Base-by-base conservation (phyloP, 2,888 invertebrate species). In the Heliconius charithonia region DNA sequence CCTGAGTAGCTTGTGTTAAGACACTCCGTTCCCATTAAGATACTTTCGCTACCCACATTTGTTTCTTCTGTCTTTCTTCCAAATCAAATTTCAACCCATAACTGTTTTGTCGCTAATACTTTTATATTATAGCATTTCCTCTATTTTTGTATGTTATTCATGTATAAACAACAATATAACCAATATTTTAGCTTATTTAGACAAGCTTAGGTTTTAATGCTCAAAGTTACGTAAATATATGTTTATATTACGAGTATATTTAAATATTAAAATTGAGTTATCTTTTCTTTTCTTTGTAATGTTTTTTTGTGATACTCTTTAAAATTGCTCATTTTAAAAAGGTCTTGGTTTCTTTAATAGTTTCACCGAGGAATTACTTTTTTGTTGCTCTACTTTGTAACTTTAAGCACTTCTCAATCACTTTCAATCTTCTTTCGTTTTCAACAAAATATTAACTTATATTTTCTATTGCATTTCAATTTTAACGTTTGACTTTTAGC, bases 371-470 rank as follows among this genome's bases (percentile, higher is more conserved):
- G 59, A 59, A 67, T 66, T 75, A 70, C 41, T 71, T 70, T 73
- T 66, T 76, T 76, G 70, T 66, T 63, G 45, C 59, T 19, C 22
- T 41, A 51, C 79, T 75, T 76, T 67, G 41, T 41, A 63, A 74
- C 56, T 74, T 27, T 27, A 72, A 71, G 25, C 71, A 65, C 71
- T 79, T 76, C 59, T 75, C 65, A 66, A 79, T 76, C 75, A 66
- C 75, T 79, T 75, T 66, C 69, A 37, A 70, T 70, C 51, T 78
- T 63, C n/a, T 70, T 76, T 62, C 3, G 45, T 29, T 69, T 59
- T 72, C 4, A n/a, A 16, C 16, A 59, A 71, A 72, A 59, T 59
- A 59, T 3, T 56, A 10, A 59, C n/a, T 59, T 27, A 29, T 51
- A 27, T 71, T 45, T 51, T 51, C 27, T 37, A 45, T 51, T 27